A percentile compares a stretch with the other conserved stretches of the same genome.
phyloP scores from a whole-genome alignment of 2,113 vertebrate genomes.

The Saimiri boliviensis region DNA sequence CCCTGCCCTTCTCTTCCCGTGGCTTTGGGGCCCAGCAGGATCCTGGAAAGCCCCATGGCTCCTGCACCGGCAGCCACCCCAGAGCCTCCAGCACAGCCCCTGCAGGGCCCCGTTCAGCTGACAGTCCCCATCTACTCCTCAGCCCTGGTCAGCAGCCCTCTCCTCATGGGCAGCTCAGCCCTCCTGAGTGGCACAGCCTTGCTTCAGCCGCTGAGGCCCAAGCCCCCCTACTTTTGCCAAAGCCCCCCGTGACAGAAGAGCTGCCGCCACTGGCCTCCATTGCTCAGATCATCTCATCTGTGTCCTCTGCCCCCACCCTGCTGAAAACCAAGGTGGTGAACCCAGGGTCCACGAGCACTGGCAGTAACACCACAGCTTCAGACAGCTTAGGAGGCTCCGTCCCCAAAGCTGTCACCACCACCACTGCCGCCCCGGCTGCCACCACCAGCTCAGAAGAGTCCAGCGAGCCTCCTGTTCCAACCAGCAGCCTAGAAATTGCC shows the following conservation, averaged over 20 bases:
- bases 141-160: slow-evolving; percentile 78
- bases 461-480: slow-evolving; percentile 43
- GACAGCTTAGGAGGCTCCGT: slow-evolving; percentile 77
- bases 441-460: slow-evolving; percentile 42
- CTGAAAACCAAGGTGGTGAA: slow-evolving; percentile 88
- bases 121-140: slow-evolving; percentile 87
- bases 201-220: slow-evolving; percentile 90
- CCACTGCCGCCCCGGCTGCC: slow-evolving; percentile 27
- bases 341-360: slow-evolving; percentile 8
- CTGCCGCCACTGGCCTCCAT: slow-evolving; percentile 96
- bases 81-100: slow-evolving; percentile 78
- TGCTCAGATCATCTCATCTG: slow-evolving; percentile 98
- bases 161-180: slow-evolving; percentile 75
- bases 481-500: slow-evolving; percentile 62
- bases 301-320: slow-evolving; percentile 92
- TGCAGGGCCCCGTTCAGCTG: slow-evolving; percentile 88
- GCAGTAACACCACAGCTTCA: slow-evolving; percentile 41
- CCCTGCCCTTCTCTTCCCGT: slow-evolving; percentile 77
- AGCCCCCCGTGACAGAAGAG: slow-evolving; percentile 90
- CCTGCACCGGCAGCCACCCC: not conserved
- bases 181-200: slow-evolving; percentile 81
- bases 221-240: slow-evolving; percentile 94
- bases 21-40: slow-evolving; percentile 76
- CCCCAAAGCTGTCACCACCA: slow-evolving; percentile 18
- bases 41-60: slow-evolving; percentile 79